These are phyloP conservation scores for Melitaea athalia DNA, from an alignment of 2,888 invertebrate genomes.

Conservation along the genomic window DNA sequence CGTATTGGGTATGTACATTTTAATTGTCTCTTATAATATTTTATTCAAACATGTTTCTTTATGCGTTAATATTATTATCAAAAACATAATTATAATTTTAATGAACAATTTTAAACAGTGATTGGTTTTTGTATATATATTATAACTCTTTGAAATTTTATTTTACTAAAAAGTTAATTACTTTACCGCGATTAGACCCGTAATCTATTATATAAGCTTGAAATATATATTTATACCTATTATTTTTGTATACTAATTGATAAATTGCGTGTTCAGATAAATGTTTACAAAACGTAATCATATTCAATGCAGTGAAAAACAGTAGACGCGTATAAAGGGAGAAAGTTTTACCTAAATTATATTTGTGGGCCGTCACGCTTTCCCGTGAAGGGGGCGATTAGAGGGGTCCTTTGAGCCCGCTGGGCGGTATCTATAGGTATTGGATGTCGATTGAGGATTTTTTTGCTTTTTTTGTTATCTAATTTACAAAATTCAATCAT, in stretches of 20 bases:
- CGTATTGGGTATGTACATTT: too few relatives aligned
- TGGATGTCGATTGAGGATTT: constrained; percentile 36
- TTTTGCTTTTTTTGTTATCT: constrained; percentile 9
- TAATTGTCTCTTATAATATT: too few relatives aligned
- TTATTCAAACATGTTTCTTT: too few relatives aligned
- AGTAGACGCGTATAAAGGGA: constrained; percentile 68
- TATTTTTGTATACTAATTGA: constrained; percentile 25
- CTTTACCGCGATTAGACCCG: neutral
- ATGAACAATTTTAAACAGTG: too few relatives aligned
- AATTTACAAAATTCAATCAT: neutral
- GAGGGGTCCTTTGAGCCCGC: constrained; percentile 70
- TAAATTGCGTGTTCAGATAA: constrained; percentile 31
- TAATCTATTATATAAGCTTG: neutral
- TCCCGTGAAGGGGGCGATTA: constrained; percentile 74
- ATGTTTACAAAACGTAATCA: constrained; percentile 44
- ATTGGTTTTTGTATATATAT: too few relatives aligned
- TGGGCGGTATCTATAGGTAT: constrained; percentile 60
- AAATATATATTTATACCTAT: neutral
- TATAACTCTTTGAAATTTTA: too few relatives aligned
- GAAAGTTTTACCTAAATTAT: constrained; percentile 81
- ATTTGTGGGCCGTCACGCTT: constrained; percentile 83
- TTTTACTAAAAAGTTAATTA: too few relatives aligned
- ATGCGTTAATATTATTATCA: too few relatives aligned
- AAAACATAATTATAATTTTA: too few relatives aligned
- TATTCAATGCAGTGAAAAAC: constrained; percentile 68